These are phyloP conservation scores for Circaetus cinerascens DNA, from an alignment of 2,113 vertebrate genomes.

Conservation along the genomic window DNA sequence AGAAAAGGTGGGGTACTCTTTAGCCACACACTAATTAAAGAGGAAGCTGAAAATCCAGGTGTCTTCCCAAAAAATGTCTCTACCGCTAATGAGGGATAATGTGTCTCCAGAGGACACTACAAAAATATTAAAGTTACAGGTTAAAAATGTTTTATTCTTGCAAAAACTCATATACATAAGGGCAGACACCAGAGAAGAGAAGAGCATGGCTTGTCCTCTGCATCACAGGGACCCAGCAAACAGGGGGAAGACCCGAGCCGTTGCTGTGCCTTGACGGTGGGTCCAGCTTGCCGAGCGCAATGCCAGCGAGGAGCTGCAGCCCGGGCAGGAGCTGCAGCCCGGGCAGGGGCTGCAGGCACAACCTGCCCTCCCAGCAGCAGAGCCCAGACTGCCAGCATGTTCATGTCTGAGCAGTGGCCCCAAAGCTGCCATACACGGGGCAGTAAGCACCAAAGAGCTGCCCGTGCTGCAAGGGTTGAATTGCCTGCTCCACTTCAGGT, in stretches of 20 bases:
- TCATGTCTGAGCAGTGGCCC: fast-evolving
- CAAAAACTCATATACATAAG: not conserved
- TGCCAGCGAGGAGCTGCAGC: no score
- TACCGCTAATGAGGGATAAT: not conserved
- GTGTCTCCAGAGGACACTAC: not conserved
- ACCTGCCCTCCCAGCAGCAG: not conserved
- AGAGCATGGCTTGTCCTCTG: not conserved
- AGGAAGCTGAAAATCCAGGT: not conserved
- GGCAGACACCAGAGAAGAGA: not conserved
- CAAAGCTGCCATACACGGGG: not conserved
- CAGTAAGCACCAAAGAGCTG: not conserved
- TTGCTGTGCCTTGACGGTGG: not conserved
- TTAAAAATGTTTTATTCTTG: not conserved
- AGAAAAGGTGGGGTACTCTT: not conserved
- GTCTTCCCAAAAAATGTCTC: not conserved
- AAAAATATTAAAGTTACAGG: not conserved
- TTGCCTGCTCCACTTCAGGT: not conserved
- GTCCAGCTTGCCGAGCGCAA: not conserved
- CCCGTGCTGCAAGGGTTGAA: not conserved
- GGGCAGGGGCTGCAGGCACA: not conserved
- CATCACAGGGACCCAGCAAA: not conserved
- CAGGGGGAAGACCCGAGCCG: no score
- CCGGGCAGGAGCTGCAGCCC: not conserved
- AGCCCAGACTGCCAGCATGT: not conserved
- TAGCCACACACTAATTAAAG: not conserved